Evolutionary conservation across 2,113 vertebrate species (phyloP), one percentile per base, ranked within the genome.

Genomic region (Martes martes): DNA sequence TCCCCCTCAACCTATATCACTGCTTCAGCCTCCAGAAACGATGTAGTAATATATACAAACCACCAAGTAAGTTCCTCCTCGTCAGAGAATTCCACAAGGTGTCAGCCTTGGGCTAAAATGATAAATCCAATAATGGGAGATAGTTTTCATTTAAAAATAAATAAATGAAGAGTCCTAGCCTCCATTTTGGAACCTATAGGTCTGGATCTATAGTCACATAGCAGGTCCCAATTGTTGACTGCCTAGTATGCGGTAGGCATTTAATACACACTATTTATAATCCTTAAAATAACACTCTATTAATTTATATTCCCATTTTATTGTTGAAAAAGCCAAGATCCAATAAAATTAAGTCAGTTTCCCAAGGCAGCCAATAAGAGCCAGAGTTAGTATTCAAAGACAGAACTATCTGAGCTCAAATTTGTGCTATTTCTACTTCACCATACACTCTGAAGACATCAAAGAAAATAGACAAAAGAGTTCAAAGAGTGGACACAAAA

Each of bases 71-170:
- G 10, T 1, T 45, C 24, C 67, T 21, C 50, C 61, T 39, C 91
- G 80, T 94, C 94, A 93, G 91, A 84, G 63, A 91, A 85, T 90
- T 94, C 97, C 97, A 98, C 97, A 97, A 98, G 98, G 76, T 98
- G 98, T 94, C 97, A 98, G 89, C 42, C 82, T 95, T 7, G 73
- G 45, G 94, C 93, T 97, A 69, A 96, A 79, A 91, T 76, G 39
- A 91, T 52, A 95, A 97, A 47, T 76, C 18, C 33, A 91, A 76
- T 2, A 15, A 28, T n/a, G 23, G 14, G 26, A 42, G 21, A 45
- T 8, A 23, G 36, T 59, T 92, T 96, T 81, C 52, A 39, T n/a
- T 89, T 71, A 50, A 39, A 33, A 59, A 61, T 61, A 61, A 61
- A 61, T 26, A 84, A 33, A 2, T 65, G 42, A 83, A 71, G 47